A percentile compares a stretch with the other conserved stretches of the same genome.
These are phyloP conservation scores for Oncopodura yosiiana DNA, from an alignment of 1,140 invertebrate species.

Conservation along the genomic window DNA sequence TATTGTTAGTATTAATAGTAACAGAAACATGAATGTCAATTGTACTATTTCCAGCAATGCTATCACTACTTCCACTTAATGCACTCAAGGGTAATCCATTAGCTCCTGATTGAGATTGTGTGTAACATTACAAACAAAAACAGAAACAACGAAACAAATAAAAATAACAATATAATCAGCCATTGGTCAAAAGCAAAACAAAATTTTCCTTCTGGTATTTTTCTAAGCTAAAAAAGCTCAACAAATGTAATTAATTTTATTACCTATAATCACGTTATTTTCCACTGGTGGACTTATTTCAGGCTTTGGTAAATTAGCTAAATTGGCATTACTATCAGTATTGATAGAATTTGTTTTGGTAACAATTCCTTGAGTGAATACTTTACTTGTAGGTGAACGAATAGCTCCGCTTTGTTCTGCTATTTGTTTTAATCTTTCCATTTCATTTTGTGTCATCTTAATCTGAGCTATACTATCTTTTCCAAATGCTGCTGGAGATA, in stretches of 20 bases:
- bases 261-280: slow-evolving; percentile 23
- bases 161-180: too few species aligned
- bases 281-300: slow-evolving; percentile 31
- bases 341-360: slow-evolving; percentile 1
- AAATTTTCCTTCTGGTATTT: too few species aligned
- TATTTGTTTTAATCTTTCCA: slow-evolving; percentile 20
- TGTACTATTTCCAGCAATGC: slow-evolving; percentile 33
- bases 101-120: too few species aligned
- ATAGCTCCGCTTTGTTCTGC: slow-evolving; percentile 20
- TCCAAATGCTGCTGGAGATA: slow-evolving; percentile 21
- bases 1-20: slow-evolving; percentile 36
- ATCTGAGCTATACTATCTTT: slow-evolving; percentile 28
- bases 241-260: too few species aligned
- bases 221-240: too few species aligned
- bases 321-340: slow-evolving; percentile 23
- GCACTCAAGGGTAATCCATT: slow-evolving; percentile 10
- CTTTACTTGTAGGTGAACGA: background rate
- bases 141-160: too few species aligned
- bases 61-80: slow-evolving; percentile 23
- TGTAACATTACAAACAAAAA: background rate
- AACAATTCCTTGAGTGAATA: slow-evolving; percentile 12
- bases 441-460: slow-evolving; percentile 11
- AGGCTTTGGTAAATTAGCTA: slow-evolving; percentile 21
- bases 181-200: too few species aligned
- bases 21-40: slow-evolving; percentile 39